Evolutionary conservation across 2,888 invertebrate genomes (phyloP).

Genomic region (Drosophila monieri): DNA sequence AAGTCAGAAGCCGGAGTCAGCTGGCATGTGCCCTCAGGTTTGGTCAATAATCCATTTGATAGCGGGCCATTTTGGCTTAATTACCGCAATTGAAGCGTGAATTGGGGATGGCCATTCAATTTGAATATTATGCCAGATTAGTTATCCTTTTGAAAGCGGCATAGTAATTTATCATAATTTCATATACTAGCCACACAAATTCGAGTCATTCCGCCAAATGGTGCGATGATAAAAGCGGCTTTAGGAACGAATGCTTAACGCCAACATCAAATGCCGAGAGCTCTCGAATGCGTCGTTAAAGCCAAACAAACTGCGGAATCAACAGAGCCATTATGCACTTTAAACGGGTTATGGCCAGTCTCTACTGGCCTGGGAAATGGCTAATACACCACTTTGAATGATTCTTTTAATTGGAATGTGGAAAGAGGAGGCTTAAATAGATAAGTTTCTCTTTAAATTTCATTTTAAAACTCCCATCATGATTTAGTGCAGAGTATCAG

Average conservation of each 20-base stretch:
- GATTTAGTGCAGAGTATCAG: not conserved
- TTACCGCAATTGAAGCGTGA: slow-evolving; percentile 30
- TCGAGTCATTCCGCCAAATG: slow-evolving; percentile 16
- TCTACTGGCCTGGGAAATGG: not conserved
- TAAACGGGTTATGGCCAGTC: not conserved
- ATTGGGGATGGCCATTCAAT: slow-evolving; percentile 35
- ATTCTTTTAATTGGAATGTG: not conserved
- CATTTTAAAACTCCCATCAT: no score
- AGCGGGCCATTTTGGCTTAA: slow-evolving; percentile 25
- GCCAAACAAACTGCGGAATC: slow-evolving; percentile 22
- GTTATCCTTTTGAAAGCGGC: slow-evolving; percentile 11
- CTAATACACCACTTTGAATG: not conserved
- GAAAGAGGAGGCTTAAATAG: no score
- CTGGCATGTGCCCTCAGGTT: slow-evolving; percentile 5
- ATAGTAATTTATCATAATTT: slow-evolving; percentile 33
- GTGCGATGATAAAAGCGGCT: slow-evolving; percentile 23
- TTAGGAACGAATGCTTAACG: slow-evolving; percentile 21
- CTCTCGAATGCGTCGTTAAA: slow-evolving; percentile 23
- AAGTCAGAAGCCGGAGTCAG: not conserved
- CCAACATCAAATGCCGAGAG: slow-evolving; percentile 25
- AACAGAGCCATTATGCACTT: slow-evolving; percentile 21
- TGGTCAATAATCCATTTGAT: slow-evolving; percentile 28
- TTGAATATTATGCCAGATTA: slow-evolving; percentile 37
- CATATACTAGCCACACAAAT: slow-evolving; percentile 14
- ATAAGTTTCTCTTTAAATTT: no score